Percentiles rank a stretch among this genome's conserved stretches.
These are phyloP conservation scores for Epistrophella euchroma DNA, from an alignment of 2,888 invertebrate species.

Conservation along the genomic window DNA sequence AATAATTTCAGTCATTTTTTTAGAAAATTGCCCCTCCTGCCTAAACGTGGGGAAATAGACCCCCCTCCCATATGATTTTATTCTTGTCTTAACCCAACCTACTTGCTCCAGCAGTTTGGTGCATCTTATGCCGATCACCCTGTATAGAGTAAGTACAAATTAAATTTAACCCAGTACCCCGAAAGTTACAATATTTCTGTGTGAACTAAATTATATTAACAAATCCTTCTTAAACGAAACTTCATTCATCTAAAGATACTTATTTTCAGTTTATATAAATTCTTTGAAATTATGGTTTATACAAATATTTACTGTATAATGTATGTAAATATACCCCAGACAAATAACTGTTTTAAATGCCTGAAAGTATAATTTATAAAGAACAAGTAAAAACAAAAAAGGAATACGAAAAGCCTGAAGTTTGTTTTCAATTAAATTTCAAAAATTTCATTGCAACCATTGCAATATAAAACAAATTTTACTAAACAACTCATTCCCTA, in stretches of 20 bases:
- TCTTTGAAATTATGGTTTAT: neutral
- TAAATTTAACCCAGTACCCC: neutral
- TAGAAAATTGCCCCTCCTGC: too few relatives aligned
- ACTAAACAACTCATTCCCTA: constrained; percentile 2
- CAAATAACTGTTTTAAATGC: neutral
- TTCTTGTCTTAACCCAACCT: too few relatives aligned
- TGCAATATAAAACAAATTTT: neutral
- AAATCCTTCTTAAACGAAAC: neutral
- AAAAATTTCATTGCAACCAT: neutral
- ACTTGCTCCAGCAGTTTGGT: too few relatives aligned
- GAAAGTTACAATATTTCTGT: neutral
- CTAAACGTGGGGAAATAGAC: too few relatives aligned
- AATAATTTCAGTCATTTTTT: too few relatives aligned
- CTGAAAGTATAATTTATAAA: neutral
- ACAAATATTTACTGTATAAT: neutral
- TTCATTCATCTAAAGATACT: neutral
- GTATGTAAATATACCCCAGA: neutral
- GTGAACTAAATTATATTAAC: neutral
- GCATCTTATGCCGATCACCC: too few relatives aligned
- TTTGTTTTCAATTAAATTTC: constrained; percentile 7
- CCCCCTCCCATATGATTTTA: too few relatives aligned
- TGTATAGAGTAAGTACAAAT: neutral
- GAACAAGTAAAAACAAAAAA: neutral
- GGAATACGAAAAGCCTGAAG: neutral
- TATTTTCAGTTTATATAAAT: neutral